Conservation (phyloP, 2,888 invertebrate species). For the Thecocarcelia acutangulata region DNA sequence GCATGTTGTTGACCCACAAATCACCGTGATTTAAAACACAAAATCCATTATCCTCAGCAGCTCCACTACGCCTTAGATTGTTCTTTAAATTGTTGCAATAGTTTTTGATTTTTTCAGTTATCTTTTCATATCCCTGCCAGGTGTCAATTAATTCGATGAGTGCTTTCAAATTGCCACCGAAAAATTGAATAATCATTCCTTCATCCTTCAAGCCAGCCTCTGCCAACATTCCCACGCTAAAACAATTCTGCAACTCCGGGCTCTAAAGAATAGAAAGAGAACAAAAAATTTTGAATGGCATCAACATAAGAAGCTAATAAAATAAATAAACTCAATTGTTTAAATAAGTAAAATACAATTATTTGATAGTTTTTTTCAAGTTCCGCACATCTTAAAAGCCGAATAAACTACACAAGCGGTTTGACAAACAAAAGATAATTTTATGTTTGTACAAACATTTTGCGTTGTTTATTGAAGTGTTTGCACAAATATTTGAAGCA, state of each 20-base stretch:
- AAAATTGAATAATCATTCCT: conserved; percentile 71
- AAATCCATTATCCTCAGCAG: conserved; percentile 73
- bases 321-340: too few species aligned
- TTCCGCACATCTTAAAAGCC: too few species aligned
- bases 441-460: too few species aligned
- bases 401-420: too few species aligned
- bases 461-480: too few species aligned
- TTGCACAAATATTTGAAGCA: too few species aligned
- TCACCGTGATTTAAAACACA: conserved; percentile 83
- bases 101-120: conserved; percentile 76
- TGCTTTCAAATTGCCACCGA: conserved; percentile 71
- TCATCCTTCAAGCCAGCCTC: conserved; percentile 71
- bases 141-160: conserved; percentile 77
- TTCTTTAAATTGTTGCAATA: conserved; percentile 72
- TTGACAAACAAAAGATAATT: too few species aligned
- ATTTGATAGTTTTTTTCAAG: too few species aligned
- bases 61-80: conserved; percentile 73
- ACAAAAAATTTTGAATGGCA: neutral
- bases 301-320: too few species aligned
- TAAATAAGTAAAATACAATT: too few species aligned
- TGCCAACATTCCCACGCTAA: conserved; percentile 73
- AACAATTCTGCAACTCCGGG: conserved; percentile 70
- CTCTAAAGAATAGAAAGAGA: conserved; percentile 23
- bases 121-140: conserved; percentile 81
- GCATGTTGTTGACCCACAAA: conserved; percentile 83